These are phyloP conservation scores for Xylota sylvarum DNA, from an alignment of 2,888 invertebrate genomes.

Conservation along the genomic window DNA sequence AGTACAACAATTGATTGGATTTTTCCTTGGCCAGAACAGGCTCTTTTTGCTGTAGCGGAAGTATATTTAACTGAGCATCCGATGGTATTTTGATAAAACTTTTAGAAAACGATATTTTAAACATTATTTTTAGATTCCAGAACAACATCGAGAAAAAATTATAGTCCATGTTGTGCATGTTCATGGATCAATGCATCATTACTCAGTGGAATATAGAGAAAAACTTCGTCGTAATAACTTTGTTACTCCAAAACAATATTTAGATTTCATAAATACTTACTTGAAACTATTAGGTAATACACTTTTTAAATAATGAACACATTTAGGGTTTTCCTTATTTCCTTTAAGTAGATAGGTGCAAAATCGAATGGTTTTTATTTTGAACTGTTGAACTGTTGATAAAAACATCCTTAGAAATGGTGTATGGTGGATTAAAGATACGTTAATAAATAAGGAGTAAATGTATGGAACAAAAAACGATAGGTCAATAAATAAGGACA, in stretches of 20 bases:
- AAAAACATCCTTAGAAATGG: not conserved
- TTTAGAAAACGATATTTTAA: not conserved
- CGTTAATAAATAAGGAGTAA: too few species aligned
- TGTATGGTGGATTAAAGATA: too few species aligned
- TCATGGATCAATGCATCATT: slow-evolving; percentile 90
- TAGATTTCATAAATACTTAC: slow-evolving; percentile 94
- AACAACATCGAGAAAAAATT: slow-evolving; percentile 88
- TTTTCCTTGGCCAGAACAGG: slow-evolving; percentile 97
- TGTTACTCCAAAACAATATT: slow-evolving; percentile 96
- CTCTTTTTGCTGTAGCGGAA: slow-evolving; percentile 93
- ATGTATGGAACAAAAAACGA: too few species aligned
- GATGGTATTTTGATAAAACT: slow-evolving; percentile 80
- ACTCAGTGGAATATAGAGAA: slow-evolving; percentile 90
- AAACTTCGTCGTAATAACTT: slow-evolving; percentile 93
- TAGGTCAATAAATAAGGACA: too few species aligned
- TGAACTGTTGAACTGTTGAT: too few species aligned
- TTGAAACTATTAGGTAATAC: slow-evolving; percentile 88
- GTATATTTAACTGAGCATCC: slow-evolving; percentile 91
- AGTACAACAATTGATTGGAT: slow-evolving; percentile 97
- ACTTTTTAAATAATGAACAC: too few species aligned
- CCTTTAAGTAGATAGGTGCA: too few species aligned
- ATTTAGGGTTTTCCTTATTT: too few species aligned
- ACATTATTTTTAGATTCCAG: slow-evolving; percentile 86
- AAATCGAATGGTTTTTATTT: too few species aligned
- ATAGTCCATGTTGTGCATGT: slow-evolving; percentile 95